A percentile compares a stretch with the other conserved stretches of the same genome.
Evolutionary conservation across 2,888 invertebrate species (phyloP).

Genomic region (Megaustenia siamemsis): DNA sequence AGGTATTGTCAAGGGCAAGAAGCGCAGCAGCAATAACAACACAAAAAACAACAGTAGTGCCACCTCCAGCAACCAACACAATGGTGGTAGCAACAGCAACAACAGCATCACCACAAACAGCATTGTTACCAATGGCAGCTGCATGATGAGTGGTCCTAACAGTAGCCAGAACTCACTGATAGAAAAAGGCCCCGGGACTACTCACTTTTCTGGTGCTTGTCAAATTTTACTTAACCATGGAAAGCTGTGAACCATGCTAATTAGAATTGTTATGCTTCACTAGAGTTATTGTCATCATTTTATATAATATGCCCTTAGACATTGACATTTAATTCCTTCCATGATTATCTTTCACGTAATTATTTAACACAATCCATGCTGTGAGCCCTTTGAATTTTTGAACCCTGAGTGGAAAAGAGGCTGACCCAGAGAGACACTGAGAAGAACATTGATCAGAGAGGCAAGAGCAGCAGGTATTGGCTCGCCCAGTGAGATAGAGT

Average conservation of each 20-base stretch:
- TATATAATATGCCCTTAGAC: no score
- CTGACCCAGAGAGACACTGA: no score
- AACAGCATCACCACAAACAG: conserved; percentile 44
- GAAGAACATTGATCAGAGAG: no score
- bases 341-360: no score
- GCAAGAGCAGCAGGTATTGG: no score
- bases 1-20: conserved; percentile 15
- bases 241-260: conserved; percentile 20
- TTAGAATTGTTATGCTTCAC: neutral
- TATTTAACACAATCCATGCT: no score
- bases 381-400: no score
- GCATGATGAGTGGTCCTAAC: conserved; percentile 48
- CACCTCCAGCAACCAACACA: conserved; percentile 37
- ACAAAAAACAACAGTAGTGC: conserved; percentile 24
- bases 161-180: conserved; percentile 45
- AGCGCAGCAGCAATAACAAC: conserved; percentile 26
- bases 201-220: conserved; percentile 45
- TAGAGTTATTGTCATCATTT: no score
- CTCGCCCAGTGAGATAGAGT: no score
- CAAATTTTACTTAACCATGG: neutral
- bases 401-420: no score
- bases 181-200: conserved; percentile 22
- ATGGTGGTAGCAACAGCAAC: conserved; percentile 48
- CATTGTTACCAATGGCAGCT: conserved; percentile 44
- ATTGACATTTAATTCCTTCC: no score